These are phyloP conservation scores for Neuroscelio doddi DNA, from an alignment of 2,888 invertebrate species.

Conservation along the genomic window DNA sequence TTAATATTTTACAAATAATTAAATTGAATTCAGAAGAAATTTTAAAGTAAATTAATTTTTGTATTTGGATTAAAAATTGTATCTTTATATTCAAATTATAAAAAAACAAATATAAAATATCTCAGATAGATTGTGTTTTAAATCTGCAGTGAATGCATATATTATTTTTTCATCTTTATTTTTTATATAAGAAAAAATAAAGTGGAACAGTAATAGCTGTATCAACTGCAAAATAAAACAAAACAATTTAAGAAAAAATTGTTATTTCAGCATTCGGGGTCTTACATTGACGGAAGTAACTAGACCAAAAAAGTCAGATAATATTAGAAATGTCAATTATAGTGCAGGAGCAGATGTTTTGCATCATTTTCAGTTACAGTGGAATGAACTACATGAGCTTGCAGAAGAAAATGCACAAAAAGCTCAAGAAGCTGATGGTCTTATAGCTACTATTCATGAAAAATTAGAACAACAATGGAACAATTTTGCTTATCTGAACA, in stretches of 20 bases:
- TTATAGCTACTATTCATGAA: conserved; percentile 64
- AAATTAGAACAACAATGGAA: conserved; percentile 72
- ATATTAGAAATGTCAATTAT: conserved; percentile 70
- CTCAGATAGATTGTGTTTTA: too few species aligned
- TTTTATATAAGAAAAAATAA: too few species aligned
- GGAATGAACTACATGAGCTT: conserved; percentile 80
- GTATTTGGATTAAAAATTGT: too few species aligned
- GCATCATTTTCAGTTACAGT: conserved; percentile 81
- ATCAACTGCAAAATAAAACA: too few species aligned
- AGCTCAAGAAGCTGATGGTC: conserved; percentile 75
- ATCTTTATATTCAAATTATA: too few species aligned
- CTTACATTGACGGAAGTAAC: conserved; percentile 58
- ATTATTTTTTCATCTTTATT: too few species aligned
- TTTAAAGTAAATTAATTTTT: too few species aligned
- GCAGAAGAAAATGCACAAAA: conserved; percentile 78
- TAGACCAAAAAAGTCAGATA: conserved; percentile 54
- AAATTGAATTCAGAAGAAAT: too few species aligned
- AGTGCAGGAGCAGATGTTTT: conserved; percentile 81
- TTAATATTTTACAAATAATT: too few species aligned
- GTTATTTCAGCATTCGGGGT: conserved; percentile 63
- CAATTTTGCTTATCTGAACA: conserved; percentile 67
- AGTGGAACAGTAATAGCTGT: too few species aligned
- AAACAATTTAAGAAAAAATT: neutral
- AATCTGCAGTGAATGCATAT: too few species aligned
- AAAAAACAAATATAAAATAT: too few species aligned